Evolutionary conservation across 2,888 invertebrate species (phyloP), one percentile per base, ranked within the genome.

Genomic region (Thera britannica): DNA sequence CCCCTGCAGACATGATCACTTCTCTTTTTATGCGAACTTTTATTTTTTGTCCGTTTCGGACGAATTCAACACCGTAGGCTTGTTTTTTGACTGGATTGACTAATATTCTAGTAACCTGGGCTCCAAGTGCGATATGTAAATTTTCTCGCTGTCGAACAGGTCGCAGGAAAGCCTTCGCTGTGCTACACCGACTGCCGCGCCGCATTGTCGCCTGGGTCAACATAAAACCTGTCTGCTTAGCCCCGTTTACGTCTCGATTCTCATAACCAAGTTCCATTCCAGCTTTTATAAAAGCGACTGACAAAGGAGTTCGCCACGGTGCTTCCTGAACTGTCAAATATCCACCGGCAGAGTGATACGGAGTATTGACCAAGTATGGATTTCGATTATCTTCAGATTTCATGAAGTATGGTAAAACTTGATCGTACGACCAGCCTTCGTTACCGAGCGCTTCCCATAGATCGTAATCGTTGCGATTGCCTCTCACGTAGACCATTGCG

Each of bases 401-500:
- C 38, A 96, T 90, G 83, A 98, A 98, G 83, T 98, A 98, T 2
- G 96, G 97, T 59, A 98, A 89, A 2, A 98, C 96, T 73, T 97
- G 95, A 51, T 96, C 94, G 87, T 97, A 98, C 6, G 96, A 96
- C 98, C 98, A 98, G 8, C 98, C 98, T 0, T 95, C 93, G 85
- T 98, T 98, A 0, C 98, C 98, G 48, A 96, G 90, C 0, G 94
- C 94, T 48, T 97, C 97, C 98, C 98, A 98, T 36, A 95, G 94
- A 84, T 98, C 97, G 90, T 97, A 98, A 82, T 98, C 98, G 69
- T 96, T 95, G 75, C 95, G 95, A 81, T 98, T 98, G 62, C 98
- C 98, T 62, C 98, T 95, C 9, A 98, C 96, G 90, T 98, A 98
- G 48, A 98, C 95, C 98, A 98, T 98, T 11, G 97, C 97, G 85